These are phyloP conservation scores for Megaceryle maxima DNA, from an alignment of 2,113 vertebrate genomes.

Conservation along the genomic window DNA sequence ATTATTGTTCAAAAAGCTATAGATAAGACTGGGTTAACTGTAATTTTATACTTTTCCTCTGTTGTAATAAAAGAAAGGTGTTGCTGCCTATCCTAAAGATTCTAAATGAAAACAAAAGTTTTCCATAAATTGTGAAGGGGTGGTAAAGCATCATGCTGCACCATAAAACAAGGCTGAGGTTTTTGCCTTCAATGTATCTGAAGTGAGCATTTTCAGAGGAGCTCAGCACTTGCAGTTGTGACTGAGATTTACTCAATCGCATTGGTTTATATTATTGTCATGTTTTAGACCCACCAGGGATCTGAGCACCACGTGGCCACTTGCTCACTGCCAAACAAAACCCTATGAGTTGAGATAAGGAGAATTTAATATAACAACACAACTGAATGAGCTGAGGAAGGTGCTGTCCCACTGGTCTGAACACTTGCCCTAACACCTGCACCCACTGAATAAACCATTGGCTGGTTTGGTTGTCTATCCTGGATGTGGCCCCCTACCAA, in stretches of 20 bases:
- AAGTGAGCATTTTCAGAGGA: background rate
- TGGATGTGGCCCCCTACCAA: too few species aligned
- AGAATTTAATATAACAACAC: too few species aligned
- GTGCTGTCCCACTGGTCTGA: too few species aligned
- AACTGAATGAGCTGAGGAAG: too few species aligned
- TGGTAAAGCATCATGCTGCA: background rate
- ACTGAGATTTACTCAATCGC: background rate
- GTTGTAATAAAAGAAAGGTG: background rate
- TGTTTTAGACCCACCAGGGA: too few species aligned
- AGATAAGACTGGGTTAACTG: background rate
- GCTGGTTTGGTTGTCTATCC: too few species aligned
- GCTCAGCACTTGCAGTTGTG: background rate
- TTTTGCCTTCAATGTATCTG: background rate
- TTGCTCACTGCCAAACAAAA: too few species aligned
- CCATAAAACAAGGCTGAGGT: accelerated
- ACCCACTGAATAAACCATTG: too few species aligned
- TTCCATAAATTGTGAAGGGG: background rate
- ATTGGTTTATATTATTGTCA: background rate
- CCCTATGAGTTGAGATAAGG: too few species aligned
- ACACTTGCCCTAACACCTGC: too few species aligned
- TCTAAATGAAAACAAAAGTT: background rate
- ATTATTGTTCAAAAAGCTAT: background rate
- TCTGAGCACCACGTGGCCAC: too few species aligned
- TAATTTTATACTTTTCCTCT: background rate
- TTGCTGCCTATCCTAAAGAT: background rate